Evolutionary conservation across 2,113 vertebrate genomes (phyloP), one percentile per base, ranked within the genome.

Genomic region (Dasyprocta punctata): DNA sequence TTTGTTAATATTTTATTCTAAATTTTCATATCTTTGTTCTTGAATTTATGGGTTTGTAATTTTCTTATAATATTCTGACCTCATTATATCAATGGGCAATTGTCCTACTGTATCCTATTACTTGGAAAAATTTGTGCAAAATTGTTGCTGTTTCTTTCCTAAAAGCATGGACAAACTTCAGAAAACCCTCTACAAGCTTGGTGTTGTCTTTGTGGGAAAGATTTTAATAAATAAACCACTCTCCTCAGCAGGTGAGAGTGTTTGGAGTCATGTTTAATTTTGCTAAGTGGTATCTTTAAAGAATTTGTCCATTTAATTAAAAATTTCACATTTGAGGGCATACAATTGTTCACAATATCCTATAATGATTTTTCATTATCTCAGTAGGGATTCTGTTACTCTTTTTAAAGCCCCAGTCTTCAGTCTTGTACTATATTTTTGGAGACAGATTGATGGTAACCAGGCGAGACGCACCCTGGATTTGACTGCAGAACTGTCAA

Each of bases 371-470:
- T 26, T 28, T 75, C 71, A 28, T 44, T 14, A 36, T 69, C n/a
- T 82, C 56, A 11, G 7, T 60, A 47, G 52, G 52, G 38, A n/a
- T 17, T 83, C 38, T 49, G 20, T 26, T 49, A 8, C 30, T n/a
- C 20, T 71, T 47, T 73, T 47, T 41, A 73, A 84, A 73, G 52
- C 20, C 2, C 30, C 49, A 47, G 36, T 14, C 19, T 73, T 47
- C 41, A 7, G n/a, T 71, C 71, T 69, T 73, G 20, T 38, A 69
- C 38, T 26, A 7, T 26, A 36, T 58, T 52, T 83, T n/a, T 71
- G 52, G 17, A 60, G 41, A 5, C 17, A 47, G 69, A 30, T 0
- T 36, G 49, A 17, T 0, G 0, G 28, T 0, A 24, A 44, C 75
- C 85, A 7, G 30, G 17, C 0, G 3, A 52, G 80, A 61, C 11